Evolutionary conservation across 2,797 vertebrate species (phyloP).

Genomic region (Sphenodon punctatus): DNA sequence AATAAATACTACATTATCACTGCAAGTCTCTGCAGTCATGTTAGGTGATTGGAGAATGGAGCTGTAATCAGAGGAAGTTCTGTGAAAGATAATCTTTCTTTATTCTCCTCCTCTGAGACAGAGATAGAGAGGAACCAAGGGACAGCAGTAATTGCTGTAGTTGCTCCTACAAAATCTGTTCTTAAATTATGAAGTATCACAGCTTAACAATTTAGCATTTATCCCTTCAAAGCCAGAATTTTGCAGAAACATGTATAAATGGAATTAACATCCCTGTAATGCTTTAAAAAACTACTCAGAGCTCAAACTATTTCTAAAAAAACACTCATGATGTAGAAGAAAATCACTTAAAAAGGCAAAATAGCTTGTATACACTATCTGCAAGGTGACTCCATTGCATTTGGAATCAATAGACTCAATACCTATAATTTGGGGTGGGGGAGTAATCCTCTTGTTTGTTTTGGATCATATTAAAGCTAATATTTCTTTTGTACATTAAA

Average conservation of each 20-base stretch:
- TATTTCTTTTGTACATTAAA: not conserved
- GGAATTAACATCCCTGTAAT: not conserved
- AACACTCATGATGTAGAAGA: not conserved
- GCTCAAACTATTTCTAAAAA: not conserved
- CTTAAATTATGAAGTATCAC: conserved; percentile 35
- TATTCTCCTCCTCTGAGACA: conserved; percentile 77
- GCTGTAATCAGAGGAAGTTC: conserved; percentile 83
- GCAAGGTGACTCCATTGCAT: conserved; percentile 38
- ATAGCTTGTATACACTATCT: not conserved
- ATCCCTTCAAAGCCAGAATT: conserved; percentile 22
- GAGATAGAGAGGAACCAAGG: conserved; percentile 67
- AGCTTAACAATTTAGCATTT: conserved; percentile 34
- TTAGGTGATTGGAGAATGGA: conserved; percentile 80
- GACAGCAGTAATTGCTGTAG: conserved; percentile 68
- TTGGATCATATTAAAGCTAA: conserved; percentile 11
- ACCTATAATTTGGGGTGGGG: not conserved
- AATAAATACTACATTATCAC: conserved; percentile 84
- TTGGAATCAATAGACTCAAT: conserved; percentile 38
- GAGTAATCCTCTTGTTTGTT: not conserved
- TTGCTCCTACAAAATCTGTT: conserved; percentile 75
- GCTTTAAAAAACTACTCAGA: not conserved
- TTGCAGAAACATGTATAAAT: conserved; percentile 39
- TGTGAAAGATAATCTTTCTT: conserved; percentile 81
- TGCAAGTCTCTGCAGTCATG: conserved; percentile 74
- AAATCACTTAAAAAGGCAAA: conserved; percentile 11